Base-by-base conservation (phyloP, 1,140 invertebrate species). In the Drosophila trapezifrons region DNA sequence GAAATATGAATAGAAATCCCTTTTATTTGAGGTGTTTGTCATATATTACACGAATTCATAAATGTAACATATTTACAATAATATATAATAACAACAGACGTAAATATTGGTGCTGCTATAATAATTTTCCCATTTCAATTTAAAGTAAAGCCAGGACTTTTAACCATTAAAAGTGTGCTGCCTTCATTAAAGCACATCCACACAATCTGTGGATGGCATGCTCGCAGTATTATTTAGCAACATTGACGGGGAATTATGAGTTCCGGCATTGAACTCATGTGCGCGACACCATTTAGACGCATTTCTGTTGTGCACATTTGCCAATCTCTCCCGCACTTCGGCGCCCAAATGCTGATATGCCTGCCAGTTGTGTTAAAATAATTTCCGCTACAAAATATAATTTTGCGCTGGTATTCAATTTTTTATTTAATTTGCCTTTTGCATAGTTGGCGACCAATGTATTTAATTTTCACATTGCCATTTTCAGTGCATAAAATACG, bases 321-420 rank as follows among this genome's bases (percentile, higher is more conserved):
- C 27, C 42, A 49, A 54, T n/a, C 29, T 45, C 27, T 42, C 15
- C 20, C 12, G 12, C 67, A 32, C 17, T 35, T 18, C 17, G 5
- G 12, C 55, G 20, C 10, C 9, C 8, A 38, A 37, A 42, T 13
- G 46, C 20, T 40, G 25, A 60, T 60, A 35, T 67, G 49, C 35
- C 13, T 35, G 52, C 32, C 45, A 58, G 54, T 83, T 80, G 83
- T 83, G 69, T 64, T 69, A 65, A 80, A 83, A 83, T 89, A 80
- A 83, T 87, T 84, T 87, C 73, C 80, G 84, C 62, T 57, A 59
- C 73, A 63, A 65, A 69, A 86, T 83, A 79, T 63, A 82, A 72
- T 76, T 78, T 67, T 75, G 37, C 29, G 55, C 38, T 59, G 66
- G 55, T 47, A 51, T 59, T 40, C 42, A 40, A 37, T 38, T 64